Conservation (phyloP, 1,140 invertebrate genomes). For the Drosophila busckii region DNA sequence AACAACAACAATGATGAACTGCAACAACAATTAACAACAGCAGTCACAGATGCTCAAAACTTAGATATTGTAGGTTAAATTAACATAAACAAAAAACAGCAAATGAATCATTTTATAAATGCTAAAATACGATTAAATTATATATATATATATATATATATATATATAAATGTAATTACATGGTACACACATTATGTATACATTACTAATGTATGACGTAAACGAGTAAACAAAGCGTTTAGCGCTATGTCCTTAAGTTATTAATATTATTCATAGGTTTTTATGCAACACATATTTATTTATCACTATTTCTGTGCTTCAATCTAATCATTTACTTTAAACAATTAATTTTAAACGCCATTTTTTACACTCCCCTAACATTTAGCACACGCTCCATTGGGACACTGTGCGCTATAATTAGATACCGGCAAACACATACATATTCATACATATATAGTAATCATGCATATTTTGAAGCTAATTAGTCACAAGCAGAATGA, state of each 20-base stretch:
- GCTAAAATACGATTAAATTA: slow-evolving; percentile 52
- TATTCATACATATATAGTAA: not conserved
- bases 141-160: slow-evolving; percentile 36
- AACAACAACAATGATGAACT: slow-evolving; percentile 38
- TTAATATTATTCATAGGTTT: slow-evolving; percentile 26
- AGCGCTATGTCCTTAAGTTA: slow-evolving; percentile 38
- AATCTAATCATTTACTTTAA: slow-evolving; percentile 6
- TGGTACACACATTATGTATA: slow-evolving; percentile 9
- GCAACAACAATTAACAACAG: slow-evolving; percentile 50
- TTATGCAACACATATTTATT: too few relatives aligned
- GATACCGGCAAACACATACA: too few relatives aligned
- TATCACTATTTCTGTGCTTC: slow-evolving; percentile 12
- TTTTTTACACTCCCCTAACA: not conserved
- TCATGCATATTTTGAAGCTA: slow-evolving; percentile 6
- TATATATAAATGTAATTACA: slow-evolving; percentile 30
- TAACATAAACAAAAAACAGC: slow-evolving; percentile 41
- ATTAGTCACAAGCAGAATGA: slow-evolving; percentile 16
- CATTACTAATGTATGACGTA: slow-evolving; percentile 29
- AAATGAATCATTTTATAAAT: slow-evolving; percentile 59
- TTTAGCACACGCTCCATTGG: not conserved
- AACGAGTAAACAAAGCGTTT: slow-evolving; percentile 23
- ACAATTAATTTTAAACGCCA: slow-evolving; percentile 3
- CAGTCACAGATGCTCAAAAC: slow-evolving; percentile 79
- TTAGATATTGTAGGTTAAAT: slow-evolving; percentile 78
- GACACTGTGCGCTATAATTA: too few relatives aligned